phyloP scores from a whole-genome alignment of 2,888 invertebrate species.

The Galeopsomyia nigrocyanea region DNA sequence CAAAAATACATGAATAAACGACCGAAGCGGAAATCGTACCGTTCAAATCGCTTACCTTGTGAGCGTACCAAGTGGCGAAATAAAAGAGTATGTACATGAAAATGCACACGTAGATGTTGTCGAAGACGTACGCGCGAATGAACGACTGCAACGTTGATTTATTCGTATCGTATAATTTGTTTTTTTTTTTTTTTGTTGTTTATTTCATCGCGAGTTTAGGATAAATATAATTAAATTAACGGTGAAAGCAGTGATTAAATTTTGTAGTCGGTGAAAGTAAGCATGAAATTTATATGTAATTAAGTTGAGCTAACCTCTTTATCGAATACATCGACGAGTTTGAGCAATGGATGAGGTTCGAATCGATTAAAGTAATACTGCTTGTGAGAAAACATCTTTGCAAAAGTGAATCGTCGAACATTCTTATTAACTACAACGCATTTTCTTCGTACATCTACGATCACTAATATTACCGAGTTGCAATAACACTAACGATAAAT shows the following conservation, averaged over 20 bases:
- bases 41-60: constrained; percentile 56
- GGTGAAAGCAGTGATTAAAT: neutral
- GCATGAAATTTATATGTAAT: neutral
- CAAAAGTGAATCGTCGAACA: constrained; percentile 49
- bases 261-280: neutral
- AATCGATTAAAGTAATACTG: constrained; percentile 54
- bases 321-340: constrained; percentile 59
- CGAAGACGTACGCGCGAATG: constrained; percentile 61
- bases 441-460: too few relatives aligned
- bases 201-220: too few relatives aligned
- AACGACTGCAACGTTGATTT: constrained; percentile 57
- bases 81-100: constrained; percentile 61
- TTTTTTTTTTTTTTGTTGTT: too few relatives aligned
- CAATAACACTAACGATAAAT: constrained; percentile 26
- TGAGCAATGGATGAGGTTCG: constrained; percentile 57
- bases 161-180: too few relatives aligned
- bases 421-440: constrained; percentile 3
- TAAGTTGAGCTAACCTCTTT: constrained; percentile 54
- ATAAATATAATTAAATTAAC: neutral
- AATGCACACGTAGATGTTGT: constrained; percentile 60
- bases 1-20: neutral
- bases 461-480: neutral
- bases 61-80: constrained; percentile 61
- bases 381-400: constrained; percentile 37
- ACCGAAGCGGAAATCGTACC: neutral